Base-by-base conservation (phyloP, 1,140 invertebrate genomes). In the Atta colombica region DNA sequence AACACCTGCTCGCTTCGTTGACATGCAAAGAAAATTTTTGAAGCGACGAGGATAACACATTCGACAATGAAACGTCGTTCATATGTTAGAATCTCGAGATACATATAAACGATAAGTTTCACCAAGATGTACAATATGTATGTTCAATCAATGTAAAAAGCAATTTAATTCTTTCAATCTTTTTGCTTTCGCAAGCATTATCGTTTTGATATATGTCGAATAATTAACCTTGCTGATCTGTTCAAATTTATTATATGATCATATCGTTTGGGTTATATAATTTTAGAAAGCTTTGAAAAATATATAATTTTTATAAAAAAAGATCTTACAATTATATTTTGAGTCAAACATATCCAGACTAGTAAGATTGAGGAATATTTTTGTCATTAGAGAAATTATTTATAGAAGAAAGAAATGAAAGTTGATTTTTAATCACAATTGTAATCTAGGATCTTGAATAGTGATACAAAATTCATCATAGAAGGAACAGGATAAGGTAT, bases 1-100 rank as follows among this genome's bases (percentile, higher is more conserved):
- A 93, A 91, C 94, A 94, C 93, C 93, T 94, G 94, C 92, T 88
- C 88, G 85, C 82, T 89, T 89, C 87, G 91, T 91, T 94, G 92
- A 94, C 88, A 90, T 87, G 91, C 90, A 89, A 90, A 53, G 87
- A 92, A 94, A 93, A 92, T 92, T 92, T 93, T 89, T 77, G 2
- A 77, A 14, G 82, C 71, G 55, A 49, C 75, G 69, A 61, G 74
- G 60, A 82, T 78, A 89, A 89, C 66, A 77, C 51, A 68, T 58
- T 68, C 61, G 74, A 10, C 25, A 31, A 61, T 60, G n/a, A 63
- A 68, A 69, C 51, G 51, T 18, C 49, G 51, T 58, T 81, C 21
- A 58, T 21, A 53, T 58, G 10, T 77, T 63, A 51, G 12, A 77
- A 60, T 25, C 51, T 55, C 12, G 45, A 28, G 7, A 85, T 65